Conservation (phyloP, 2,113 vertebrate species). For the Strix aluco region DNA sequence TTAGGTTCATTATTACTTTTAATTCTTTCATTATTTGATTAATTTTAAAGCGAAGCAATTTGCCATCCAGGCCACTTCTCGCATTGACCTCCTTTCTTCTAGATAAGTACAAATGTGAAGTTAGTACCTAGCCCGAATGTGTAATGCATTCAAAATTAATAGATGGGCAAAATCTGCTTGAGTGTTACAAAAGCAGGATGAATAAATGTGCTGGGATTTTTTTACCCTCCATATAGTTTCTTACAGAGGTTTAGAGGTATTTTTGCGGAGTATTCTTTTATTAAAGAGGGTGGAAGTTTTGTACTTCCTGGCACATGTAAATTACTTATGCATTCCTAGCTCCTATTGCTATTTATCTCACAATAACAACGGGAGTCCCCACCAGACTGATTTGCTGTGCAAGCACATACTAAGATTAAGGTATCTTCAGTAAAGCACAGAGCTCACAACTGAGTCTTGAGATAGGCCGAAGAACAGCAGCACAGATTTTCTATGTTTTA, state of each 20-base stretch:
- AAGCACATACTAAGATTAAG: not conserved
- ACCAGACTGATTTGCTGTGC: not conserved
- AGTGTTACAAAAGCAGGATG: not conserved
- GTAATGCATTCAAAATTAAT: slow-evolving; percentile 16
- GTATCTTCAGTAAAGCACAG: not conserved
- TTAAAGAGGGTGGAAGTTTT: not conserved
- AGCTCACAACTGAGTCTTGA: not conserved
- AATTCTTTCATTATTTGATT: slow-evolving; percentile 25
- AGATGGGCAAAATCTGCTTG: not conserved
- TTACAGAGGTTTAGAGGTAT: not conserved
- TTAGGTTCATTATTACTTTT: not conserved
- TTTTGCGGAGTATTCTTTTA: not conserved
- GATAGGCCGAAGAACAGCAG: not conserved
- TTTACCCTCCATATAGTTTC: not conserved
- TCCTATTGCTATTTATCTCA: not conserved
- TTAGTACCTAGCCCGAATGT: not conserved
- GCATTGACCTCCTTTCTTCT: not conserved
- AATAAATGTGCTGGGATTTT: not conserved
- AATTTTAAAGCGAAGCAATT: not conserved
- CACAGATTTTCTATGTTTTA: not conserved
- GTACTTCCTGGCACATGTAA: not conserved
- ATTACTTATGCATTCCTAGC: not conserved
- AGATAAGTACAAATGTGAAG: not conserved
- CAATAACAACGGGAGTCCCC: not conserved
- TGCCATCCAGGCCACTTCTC: not conserved